Conservation (phyloP, 2,888 invertebrate genomes). For the Drosophila mayaguana region DNA sequence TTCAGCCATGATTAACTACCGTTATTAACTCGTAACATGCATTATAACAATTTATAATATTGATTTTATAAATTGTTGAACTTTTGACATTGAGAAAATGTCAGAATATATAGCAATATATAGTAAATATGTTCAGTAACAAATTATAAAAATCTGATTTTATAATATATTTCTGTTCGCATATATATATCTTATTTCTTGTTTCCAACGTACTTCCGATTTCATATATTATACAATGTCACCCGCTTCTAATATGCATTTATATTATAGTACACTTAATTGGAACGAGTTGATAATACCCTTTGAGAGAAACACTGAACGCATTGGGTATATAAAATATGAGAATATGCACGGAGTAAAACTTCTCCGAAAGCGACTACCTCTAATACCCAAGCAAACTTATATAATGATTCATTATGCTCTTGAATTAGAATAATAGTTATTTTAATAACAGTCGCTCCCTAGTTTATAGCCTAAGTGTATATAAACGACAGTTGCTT, state of each 20-base stretch:
- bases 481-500: neutral
- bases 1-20: too few species aligned
- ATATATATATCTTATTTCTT: too few species aligned
- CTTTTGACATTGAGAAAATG: too few species aligned
- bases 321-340: too few species aligned
- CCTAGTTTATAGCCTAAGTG: neutral
- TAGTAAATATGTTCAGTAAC: too few species aligned
- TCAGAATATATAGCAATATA: too few species aligned
- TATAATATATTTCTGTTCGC: too few species aligned
- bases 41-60: neutral
- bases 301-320: neutral
- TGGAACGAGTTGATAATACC: neutral
- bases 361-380: too few species aligned
- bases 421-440: neutral
- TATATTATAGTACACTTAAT: neutral
- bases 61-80: too few species aligned
- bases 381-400: neutral
- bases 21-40: neutral
- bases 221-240: neutral
- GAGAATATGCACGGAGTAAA: too few species aligned
- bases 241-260: neutral
- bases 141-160: too few species aligned
- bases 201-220: neutral
- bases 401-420: neutral
- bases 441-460: neutral